These are phyloP conservation scores for Caenorhabditis afra DNA, from an alignment of 2,888 invertebrate genomes.

Conservation along the genomic window DNA sequence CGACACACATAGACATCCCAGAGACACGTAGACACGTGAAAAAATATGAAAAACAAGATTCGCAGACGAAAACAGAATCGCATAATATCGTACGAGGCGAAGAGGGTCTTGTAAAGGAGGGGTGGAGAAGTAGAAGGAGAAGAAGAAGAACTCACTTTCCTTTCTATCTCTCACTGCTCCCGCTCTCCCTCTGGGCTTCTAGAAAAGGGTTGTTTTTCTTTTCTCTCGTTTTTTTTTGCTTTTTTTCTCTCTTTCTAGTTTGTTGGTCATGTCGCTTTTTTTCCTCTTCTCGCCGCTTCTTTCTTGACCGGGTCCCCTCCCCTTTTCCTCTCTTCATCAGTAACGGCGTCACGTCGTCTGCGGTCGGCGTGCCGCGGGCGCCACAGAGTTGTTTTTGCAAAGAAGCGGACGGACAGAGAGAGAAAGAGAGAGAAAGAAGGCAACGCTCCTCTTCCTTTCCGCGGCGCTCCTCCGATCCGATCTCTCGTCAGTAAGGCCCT, in stretches of 20 bases:
- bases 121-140: slow-evolving; percentile 8
- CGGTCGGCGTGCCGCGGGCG: slow-evolving; percentile 12
- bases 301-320: not conserved
- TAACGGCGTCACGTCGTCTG: slow-evolving; percentile 44
- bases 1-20: slow-evolving; percentile 9
- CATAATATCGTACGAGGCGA: slow-evolving; percentile 51
- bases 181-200: no score
- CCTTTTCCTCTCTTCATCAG: slow-evolving; percentile 25
- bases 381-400: no score
- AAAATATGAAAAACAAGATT: slow-evolving; percentile 44
- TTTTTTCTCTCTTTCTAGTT: no score
- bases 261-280: no score
- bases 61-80: slow-evolving; percentile 50
- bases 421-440: not conserved
- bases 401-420: no score
- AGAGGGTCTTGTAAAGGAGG: slow-evolving; percentile 3
- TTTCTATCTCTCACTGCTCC: not conserved
- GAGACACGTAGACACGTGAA: slow-evolving; percentile 28
- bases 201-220: no score
- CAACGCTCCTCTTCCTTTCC: slow-evolving; percentile 30
- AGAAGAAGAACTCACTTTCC: not conserved
- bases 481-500: not conserved
- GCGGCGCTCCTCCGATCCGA: not conserved
- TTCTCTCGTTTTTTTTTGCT: no score
- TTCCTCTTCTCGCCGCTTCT: no score